Conservation (phyloP, 2,113 vertebrate species). For the Cryptoleucopteryx plumbea region DNA sequence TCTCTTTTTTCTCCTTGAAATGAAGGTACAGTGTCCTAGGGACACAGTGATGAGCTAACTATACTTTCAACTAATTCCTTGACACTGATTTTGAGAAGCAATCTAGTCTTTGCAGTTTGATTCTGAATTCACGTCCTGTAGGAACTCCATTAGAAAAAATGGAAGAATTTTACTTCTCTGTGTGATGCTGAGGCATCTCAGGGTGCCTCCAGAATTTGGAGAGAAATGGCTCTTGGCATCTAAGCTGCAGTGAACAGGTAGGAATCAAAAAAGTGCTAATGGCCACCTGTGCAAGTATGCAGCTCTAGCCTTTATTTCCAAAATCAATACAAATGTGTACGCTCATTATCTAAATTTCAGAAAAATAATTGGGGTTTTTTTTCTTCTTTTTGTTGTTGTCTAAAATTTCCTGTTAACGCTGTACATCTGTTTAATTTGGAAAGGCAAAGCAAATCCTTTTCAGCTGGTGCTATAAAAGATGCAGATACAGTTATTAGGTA, state of each 20-base stretch:
- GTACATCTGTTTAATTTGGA: background rate
- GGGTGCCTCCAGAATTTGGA: background rate
- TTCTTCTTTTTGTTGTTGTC: background rate
- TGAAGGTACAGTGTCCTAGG: background rate
- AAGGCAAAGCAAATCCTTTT: background rate
- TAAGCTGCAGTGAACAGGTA: background rate
- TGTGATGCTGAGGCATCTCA: background rate
- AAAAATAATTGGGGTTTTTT: background rate
- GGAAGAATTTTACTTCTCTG: background rate
- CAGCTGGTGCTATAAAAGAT: background rate
- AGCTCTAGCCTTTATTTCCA: background rate
- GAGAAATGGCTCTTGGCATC: background rate
- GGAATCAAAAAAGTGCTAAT: background rate
- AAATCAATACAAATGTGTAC: background rate
- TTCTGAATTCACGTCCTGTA: background rate
- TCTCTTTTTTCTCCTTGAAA: background rate
- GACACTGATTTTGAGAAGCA: background rate
- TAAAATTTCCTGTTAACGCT: background rate
- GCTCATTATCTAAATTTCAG: background rate
- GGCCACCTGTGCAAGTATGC: background rate
- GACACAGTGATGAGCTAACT: background rate
- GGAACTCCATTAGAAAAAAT: background rate
- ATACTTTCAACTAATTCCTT: background rate
- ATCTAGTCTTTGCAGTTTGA: background rate
- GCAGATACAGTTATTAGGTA: background rate